Base-by-base conservation (phyloP, 1,140 invertebrate genomes). In the Prorops nasuta region DNA sequence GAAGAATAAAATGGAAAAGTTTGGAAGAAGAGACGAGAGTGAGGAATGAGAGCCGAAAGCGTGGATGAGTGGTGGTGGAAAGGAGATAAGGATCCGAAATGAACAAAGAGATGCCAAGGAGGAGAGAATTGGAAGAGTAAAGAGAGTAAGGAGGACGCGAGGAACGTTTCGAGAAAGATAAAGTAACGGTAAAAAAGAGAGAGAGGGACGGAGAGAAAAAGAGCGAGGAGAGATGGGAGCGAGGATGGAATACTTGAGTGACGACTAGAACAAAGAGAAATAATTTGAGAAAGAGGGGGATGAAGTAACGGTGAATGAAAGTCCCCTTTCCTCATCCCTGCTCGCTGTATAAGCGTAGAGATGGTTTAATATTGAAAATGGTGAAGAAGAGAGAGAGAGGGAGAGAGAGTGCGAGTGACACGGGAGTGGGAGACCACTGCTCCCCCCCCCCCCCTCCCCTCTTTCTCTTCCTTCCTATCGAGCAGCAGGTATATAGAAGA, bases 381-480 rank as follows among this genome's bases (percentile, higher is more conserved):
- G 34, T 14, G 4, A 36, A 14, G 16, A 36, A 14, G 6, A 28
- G 24, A 42, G 37, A 41, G 46, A 41, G 46, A 42, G 41, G 41
- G 46, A 41, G 28, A 48, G 24, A 34, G 39, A 40, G 40, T 32
- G 46, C 28, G 31, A 10, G 39, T 14, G 19, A n/a, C n/a, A n/a
- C n/a, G n/a, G n/a, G n/a, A n/a, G n/a, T n/a, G n/a, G n/a, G n/a
- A n/a, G n/a, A n/a, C n/a, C n/a, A n/a, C n/a, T n/a, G n/a, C n/a
- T n/a, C n/a, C n/a, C n/a, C n/a, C n/a, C n/a, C n/a, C n/a, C n/a
- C n/a, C n/a, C n/a, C n/a, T n/a, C n/a, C n/a, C n/a, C n/a, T n/a
- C n/a, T n/a, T n/a, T n/a, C n/a, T 57, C 44, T 55, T 50, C 47
- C 32, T 43, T 49, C 34, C 49, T 37, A 43, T 41, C 43, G 42